Conservation (phyloP, 2,888 invertebrate genomes). For the Laothoe populi region DNA sequence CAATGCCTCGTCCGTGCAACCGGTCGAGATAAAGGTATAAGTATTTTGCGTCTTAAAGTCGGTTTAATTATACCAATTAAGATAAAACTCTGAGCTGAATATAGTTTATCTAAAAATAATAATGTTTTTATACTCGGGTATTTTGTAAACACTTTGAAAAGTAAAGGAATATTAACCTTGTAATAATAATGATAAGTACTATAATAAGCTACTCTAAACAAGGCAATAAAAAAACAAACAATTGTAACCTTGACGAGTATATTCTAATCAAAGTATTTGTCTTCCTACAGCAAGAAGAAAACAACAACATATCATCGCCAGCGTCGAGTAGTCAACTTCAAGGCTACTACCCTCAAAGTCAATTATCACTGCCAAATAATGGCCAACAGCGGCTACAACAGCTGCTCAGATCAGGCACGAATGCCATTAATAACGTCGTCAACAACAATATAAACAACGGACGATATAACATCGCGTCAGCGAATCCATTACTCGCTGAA, state of each 20-base stretch:
- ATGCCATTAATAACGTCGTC: conserved; percentile 76
- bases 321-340: conserved; percentile 73
- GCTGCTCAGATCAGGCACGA: conserved; percentile 74
- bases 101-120: background rate
- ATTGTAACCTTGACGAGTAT: background rate
- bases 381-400: conserved; percentile 79
- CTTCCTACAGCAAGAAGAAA: conserved; percentile 81
- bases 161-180: background rate
- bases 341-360: conserved; percentile 75
- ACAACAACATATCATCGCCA: conserved; percentile 79
- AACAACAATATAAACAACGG: conserved; percentile 82
- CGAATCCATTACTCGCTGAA: conserved; percentile 94
- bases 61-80: background rate
- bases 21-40: conserved; percentile 89
- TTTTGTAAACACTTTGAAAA: background rate
- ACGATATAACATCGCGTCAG: conserved; percentile 92
- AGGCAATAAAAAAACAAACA: background rate
- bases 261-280: conserved; percentile 11
- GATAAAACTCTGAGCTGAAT: background rate
- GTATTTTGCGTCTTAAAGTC: conserved; percentile 32
- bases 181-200: background rate
- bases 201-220: background rate
- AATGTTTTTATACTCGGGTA: background rate
- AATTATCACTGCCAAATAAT: conserved; percentile 68
- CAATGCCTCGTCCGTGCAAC: conserved; percentile 85